These are phyloP conservation scores for Lamproptera curius DNA, from an alignment of 2,888 invertebrate genomes.

Conservation along the genomic window DNA sequence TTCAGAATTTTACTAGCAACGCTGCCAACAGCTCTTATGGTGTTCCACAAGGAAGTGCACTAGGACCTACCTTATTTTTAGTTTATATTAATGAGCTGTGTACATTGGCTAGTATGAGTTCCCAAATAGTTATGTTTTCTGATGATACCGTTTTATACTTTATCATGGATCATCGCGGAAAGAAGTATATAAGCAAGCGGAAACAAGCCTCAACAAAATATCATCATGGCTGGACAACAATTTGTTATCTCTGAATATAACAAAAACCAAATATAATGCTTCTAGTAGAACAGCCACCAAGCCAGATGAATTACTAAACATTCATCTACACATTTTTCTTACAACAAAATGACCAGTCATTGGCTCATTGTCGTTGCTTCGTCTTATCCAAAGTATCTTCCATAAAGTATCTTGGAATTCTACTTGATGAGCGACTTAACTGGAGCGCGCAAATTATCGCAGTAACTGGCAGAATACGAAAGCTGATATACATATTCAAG, in stretches of 20 bases:
- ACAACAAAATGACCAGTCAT: no score
- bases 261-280: not conserved
- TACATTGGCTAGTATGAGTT: not conserved
- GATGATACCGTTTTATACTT: conserved; percentile 4
- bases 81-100: conserved; percentile 4
- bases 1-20: not conserved
- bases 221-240: not conserved
- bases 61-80: conserved; percentile 1
- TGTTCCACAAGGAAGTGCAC: conserved; percentile 1
- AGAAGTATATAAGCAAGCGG: not conserved
- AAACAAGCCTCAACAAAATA: not conserved
- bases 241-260: not conserved
- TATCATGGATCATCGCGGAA: not conserved
- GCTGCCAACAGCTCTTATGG: not conserved
- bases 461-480: no score
- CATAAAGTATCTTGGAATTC: no score
- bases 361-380: no score
- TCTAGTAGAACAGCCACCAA: no score
- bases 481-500: no score
- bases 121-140: not conserved
- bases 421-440: no score
- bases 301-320: no score
- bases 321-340: no score
- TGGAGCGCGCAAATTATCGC: no score
- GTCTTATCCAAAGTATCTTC: no score